These are phyloP conservation scores for Malurus alboscapulatus DNA, from an alignment of 2,113 vertebrate genomes.

Conservation along the genomic window DNA sequence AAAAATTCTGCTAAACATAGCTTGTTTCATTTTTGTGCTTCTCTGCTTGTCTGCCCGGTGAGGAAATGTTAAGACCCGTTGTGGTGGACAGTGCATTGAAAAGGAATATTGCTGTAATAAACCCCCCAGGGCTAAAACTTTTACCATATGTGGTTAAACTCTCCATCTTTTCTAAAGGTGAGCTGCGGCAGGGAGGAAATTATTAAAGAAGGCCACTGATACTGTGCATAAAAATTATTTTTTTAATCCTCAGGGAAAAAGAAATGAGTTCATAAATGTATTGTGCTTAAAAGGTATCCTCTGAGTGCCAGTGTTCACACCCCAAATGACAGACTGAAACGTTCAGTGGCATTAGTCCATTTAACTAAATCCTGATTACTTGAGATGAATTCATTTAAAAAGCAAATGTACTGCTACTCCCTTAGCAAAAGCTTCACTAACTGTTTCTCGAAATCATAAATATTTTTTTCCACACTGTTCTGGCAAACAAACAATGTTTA, in stretches of 20 bases:
- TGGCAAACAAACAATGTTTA: slow-evolving; percentile 54
- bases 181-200: slow-evolving; percentile 1
- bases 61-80: slow-evolving; percentile 60
- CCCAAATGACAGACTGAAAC: slow-evolving; percentile 16
- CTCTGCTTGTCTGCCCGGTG: slow-evolving; percentile 44
- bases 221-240: slow-evolving; percentile 34
- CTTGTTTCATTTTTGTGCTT: slow-evolving; percentile 60
- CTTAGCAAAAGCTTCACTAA: slow-evolving; percentile 38
- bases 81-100: slow-evolving; percentile 30
- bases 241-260: slow-evolving; percentile 27
- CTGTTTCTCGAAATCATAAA: slow-evolving; percentile 34
- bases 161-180: slow-evolving; percentile 32
- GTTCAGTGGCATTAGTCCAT: slow-evolving; percentile 20
- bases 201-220: slow-evolving; percentile 54
- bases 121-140: slow-evolving; percentile 37
- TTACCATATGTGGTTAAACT: slow-evolving; percentile 20
- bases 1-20: slow-evolving; percentile 72
- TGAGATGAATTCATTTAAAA: slow-evolving; percentile 49
- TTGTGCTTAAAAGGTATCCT: slow-evolving; percentile 47
- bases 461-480: slow-evolving; percentile 51
- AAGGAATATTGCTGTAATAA: slow-evolving; percentile 34
- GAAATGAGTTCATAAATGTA: slow-evolving; percentile 44
- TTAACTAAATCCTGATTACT: slow-evolving; percentile 51
- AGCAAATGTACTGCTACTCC: slow-evolving; percentile 46
- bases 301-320: slow-evolving; percentile 21